These are phyloP conservation scores for Apamea crenata DNA, from an alignment of 2,888 invertebrate genomes.

Conservation along the genomic window DNA sequence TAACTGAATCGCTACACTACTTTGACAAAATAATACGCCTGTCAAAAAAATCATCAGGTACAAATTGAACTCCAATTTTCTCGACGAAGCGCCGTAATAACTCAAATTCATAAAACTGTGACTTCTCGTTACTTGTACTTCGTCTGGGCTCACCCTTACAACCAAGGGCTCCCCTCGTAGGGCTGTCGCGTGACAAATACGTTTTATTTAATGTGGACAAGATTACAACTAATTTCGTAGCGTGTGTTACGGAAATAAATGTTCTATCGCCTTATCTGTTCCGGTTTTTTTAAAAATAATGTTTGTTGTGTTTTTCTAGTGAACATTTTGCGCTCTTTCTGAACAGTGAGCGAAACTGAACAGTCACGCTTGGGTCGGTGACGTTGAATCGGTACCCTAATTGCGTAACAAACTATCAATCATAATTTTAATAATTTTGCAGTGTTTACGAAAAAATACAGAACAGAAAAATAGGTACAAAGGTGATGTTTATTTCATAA, in stretches of 20 bases:
- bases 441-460: too few relatives aligned
- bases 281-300: constrained; percentile 17
- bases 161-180: constrained; percentile 68
- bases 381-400: too few relatives aligned
- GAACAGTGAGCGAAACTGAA: background rate
- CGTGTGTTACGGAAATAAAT: constrained; percentile 69
- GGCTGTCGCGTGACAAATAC: constrained; percentile 81
- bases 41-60: constrained; percentile 55
- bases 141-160: constrained; percentile 56
- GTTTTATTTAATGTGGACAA: constrained; percentile 75
- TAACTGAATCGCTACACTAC: constrained; percentile 13
- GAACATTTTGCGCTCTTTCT: background rate
- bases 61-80: constrained; percentile 32
- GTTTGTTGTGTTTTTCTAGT: background rate
- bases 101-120: constrained; percentile 57
- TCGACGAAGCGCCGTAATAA: constrained; percentile 56
- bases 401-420: background rate
- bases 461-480: too few relatives aligned
- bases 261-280: constrained; percentile 55
- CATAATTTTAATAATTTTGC: background rate
- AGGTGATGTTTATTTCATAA: too few relatives aligned
- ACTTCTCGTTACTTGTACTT: constrained; percentile 53
- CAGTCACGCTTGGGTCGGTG: background rate
- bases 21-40: constrained; percentile 26
- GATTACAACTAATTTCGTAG: constrained; percentile 73